phyloP scores from a whole-genome alignment of 2,888 invertebrate genomes.

The Allolobophora icterica region DNA sequence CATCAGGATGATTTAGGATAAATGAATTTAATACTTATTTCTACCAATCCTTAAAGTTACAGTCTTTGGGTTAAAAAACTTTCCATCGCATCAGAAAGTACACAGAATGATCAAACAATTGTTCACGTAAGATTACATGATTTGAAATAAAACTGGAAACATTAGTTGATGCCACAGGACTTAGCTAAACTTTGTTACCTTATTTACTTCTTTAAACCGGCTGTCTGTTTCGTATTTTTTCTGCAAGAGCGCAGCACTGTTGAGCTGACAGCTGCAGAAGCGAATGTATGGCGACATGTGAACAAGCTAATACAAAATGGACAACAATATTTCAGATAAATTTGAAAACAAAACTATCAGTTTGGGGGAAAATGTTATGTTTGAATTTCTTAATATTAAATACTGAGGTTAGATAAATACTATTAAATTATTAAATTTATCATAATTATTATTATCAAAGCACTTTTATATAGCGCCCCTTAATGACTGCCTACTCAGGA shows the following conservation, averaged over 20 bases:
- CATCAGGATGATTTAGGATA: neutral
- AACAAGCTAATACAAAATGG: slow-evolving; percentile 71
- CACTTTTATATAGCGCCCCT: too few species aligned
- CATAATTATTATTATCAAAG: too few species aligned
- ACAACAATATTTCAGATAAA: slow-evolving; percentile 20
- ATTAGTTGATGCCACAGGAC: neutral
- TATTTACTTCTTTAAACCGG: slow-evolving; percentile 71
- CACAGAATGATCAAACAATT: neutral
- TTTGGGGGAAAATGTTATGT: too few species aligned
- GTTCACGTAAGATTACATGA: neutral
- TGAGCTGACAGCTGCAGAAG: slow-evolving; percentile 78
- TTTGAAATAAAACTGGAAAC: neutral
- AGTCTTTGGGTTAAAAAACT: neutral
- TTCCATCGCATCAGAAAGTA: neutral
- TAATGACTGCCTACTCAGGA: too few species aligned
- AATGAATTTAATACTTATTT: neutral
- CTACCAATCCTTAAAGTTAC: neutral
- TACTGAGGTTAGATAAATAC: neutral
- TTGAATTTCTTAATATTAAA: too few species aligned
- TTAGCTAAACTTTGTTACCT: slow-evolving; percentile 49
- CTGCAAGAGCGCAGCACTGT: slow-evolving; percentile 75
- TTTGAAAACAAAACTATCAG: too few species aligned
- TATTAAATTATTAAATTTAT: too few species aligned
- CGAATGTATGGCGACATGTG: slow-evolving; percentile 77
- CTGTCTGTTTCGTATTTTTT: slow-evolving; percentile 72